A percentile compares a stretch with the other conserved stretches of the same genome.
Conservation (phyloP, 2,888 invertebrate genomes). For the Crossocerus cetratus region DNA sequence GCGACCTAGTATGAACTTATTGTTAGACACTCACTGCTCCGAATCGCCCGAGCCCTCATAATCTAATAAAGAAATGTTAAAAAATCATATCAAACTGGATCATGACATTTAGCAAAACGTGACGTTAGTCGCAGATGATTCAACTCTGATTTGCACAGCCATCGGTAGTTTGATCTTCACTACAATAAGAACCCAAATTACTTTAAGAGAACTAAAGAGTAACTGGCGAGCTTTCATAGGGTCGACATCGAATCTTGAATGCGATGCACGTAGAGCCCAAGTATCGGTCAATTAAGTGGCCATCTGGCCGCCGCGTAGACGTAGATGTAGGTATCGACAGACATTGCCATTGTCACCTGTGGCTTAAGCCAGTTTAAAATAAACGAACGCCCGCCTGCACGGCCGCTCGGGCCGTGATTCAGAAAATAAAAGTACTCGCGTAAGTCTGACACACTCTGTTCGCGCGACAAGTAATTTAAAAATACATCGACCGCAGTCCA, state of each 20-base stretch:
- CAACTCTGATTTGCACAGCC: no score
- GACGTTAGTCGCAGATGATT: no score
- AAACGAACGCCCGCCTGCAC: background rate
- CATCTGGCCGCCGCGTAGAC: background rate
- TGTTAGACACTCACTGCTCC: background rate
- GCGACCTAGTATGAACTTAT: no score
- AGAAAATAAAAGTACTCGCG: background rate
- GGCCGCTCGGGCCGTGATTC: background rate
- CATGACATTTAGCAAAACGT: no score
- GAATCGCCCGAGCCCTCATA: background rate
- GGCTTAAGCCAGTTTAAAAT: constrained; percentile 11
- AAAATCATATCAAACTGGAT: background rate
- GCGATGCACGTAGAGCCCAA: background rate
- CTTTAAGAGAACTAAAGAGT: no score
- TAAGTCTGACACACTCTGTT: background rate
- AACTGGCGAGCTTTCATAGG: no score
- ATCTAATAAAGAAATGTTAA: no score
- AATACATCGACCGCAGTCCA: background rate
- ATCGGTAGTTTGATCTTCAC: no score
- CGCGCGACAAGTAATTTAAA: background rate
- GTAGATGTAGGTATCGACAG: background rate
- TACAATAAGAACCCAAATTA: no score
- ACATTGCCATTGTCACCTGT: constrained; percentile 19
- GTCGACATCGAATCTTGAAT: no score
- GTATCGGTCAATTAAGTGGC: constrained; percentile 3